Base-by-base conservation (phyloP, 2,113 vertebrate genomes). In the Chaetorhynchus papuensis region DNA sequence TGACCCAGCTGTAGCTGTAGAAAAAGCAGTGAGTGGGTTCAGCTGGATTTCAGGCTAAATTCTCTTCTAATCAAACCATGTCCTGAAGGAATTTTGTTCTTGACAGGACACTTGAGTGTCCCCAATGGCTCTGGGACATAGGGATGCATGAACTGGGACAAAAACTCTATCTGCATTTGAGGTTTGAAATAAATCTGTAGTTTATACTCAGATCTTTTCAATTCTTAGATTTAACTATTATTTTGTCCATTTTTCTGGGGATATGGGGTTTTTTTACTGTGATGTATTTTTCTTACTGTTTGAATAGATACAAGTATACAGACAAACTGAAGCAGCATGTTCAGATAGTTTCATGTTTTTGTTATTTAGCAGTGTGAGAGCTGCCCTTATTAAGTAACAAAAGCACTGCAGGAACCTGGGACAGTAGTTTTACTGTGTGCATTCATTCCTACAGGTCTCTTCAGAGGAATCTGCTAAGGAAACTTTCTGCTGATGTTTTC, bases 401-500 rank as follows among this genome's bases (percentile, higher is more conserved):
- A 80, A 89, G 16, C 10, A 20, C 37, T 69, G n/a, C 28, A 45
- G n/a, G 42, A 92, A 65, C 37, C 15, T 16, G 10, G 30, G 31
- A 63, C 31, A 86, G 45, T 20, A n/a, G 31, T 94, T 86, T 94
- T 54, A 80, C 60, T 64, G 10, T 83, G 15, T 84, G 39, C n/a
- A 13, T 94, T 93, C 30, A 31, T 95, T 92, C 88, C 97, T 92
- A 54, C 97, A 99, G 99, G 99, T 99, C 99, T 56, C 97, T 99
- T 45, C 98, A 98, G 92, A 93, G 93, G 96, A 99, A 99, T 96
- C 96, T 96, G 47, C 96, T 99, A 60, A 98, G 96, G 83, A 98
- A 98, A 66, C 98, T 99, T 96, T 98, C 97, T 82, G 97, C 98
- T 85, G 97, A 99, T 77, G 95, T 96, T 84, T 99, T 99, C 97